phyloP scores from a whole-genome alignment of 2,888 invertebrate genomes.

The Glaucopsyche alexis region DNA sequence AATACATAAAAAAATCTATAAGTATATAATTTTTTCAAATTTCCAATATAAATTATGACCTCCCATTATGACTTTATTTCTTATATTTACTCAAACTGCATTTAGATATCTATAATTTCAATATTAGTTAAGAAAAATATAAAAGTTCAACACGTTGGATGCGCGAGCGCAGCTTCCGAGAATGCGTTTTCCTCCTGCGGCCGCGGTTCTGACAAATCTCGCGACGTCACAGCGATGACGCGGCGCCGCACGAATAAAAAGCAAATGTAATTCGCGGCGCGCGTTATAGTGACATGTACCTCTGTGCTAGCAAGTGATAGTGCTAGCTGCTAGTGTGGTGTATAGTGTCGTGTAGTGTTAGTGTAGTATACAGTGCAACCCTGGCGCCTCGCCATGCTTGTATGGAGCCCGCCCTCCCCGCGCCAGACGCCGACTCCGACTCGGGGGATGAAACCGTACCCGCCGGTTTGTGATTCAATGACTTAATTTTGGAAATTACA shows the following conservation, averaged over 20 bases:
- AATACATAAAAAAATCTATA: too few species aligned
- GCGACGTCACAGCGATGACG: constrained; percentile 68
- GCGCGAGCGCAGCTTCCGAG: constrained; percentile 60
- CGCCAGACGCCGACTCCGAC: constrained; percentile 51
- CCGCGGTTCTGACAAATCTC: constrained; percentile 56
- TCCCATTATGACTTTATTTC: background rate
- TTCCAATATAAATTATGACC: too few species aligned
- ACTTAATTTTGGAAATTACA: too few species aligned
- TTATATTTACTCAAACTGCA: background rate
- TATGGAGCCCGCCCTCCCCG: constrained; percentile 63
- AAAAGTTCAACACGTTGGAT: constrained; percentile 13
- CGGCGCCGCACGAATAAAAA: constrained; percentile 59
- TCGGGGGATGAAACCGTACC: constrained; percentile 74
- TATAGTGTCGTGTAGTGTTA: constrained; percentile 14
- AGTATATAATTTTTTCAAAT: too few species aligned
- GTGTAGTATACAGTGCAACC: constrained; percentile 39
- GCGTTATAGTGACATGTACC: constrained; percentile 56
- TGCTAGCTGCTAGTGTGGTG: background rate
- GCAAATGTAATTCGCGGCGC: constrained; percentile 52
- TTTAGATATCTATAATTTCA: background rate
- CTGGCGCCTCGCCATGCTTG: constrained; percentile 74
- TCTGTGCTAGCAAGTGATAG: constrained; percentile 30
- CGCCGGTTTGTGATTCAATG: constrained; percentile 60
- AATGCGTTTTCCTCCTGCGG: constrained; percentile 72
- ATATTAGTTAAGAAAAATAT: background rate